Base-by-base conservation (phyloP, 2,888 invertebrate species). In the Pyrochroa serraticornis region DNA sequence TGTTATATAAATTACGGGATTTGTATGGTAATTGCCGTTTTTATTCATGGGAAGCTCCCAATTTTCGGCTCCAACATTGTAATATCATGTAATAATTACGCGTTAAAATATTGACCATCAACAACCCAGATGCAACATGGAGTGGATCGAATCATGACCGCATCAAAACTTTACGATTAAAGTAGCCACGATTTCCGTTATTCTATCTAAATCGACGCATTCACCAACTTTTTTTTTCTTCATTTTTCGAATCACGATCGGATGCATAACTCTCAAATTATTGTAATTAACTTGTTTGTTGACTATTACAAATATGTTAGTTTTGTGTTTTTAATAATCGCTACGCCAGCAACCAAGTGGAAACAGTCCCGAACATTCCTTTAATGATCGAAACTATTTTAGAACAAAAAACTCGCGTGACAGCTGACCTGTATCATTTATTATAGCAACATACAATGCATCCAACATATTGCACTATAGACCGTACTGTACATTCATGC, bases 1-100 rank as follows among this genome's bases (percentile, higher is more conserved):
- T n/a, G 44, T 44, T 44, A 44, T 44, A 6, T 44, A 44, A 35
- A 44, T 44, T 44, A 44, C 44, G 7, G 44, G 32, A 44, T 33
- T 44, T 33, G 44, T 7, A 44, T 33, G 12, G 12, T 44, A 44
- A 44, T 44, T 44, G 34, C 34, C 44, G 8, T 22, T 22, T 22
- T 22, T 22, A 22, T 22, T 22, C 14, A 38, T 38, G 10, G 7
- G 38, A 10, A 2, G 13, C 14, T 38, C 14, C 9, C 14, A n/a
- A 14, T 14, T 38, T 14, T 38, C 8, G 14, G 14, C 14, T n/a
- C 12, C 9, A 22, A 3, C 7, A 41, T 31, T 31, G 32, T 14
- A 30, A 32, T 33, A 32, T 7, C 14, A 44, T 10, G 34, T 32
- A 33, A 33, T 44, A 33, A 33, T 13, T 32, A n/a, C 12, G 14